Evolutionary conservation across 2,797 vertebrate species (phyloP).

Genomic region (Labeo calbasu): DNA sequence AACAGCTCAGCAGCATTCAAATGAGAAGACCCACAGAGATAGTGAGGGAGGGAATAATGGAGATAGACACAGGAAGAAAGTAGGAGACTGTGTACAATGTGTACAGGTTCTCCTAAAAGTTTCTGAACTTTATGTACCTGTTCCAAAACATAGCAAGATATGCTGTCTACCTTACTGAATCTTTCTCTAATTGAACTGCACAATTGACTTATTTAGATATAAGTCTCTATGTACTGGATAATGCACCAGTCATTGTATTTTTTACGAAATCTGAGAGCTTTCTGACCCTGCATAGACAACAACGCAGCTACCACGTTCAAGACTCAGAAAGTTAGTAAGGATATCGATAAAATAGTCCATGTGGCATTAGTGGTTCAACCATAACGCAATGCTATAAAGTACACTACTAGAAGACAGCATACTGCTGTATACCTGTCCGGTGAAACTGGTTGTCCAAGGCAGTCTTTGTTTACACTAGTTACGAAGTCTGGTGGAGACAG

Average conservation of each 20-base stretch:
- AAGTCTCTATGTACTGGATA: too few relatives aligned
- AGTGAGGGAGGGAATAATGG: not conserved
- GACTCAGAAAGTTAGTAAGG: too few relatives aligned
- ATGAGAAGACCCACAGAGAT: slow-evolving; percentile 36
- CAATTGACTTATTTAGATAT: not conserved
- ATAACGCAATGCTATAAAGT: not conserved
- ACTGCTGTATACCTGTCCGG: not conserved
- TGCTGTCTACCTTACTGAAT: not conserved
- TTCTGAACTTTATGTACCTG: not conserved
- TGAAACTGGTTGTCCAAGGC: not conserved
- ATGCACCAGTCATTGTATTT: too few relatives aligned
- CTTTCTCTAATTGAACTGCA: not conserved
- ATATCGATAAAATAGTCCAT: too few relatives aligned
- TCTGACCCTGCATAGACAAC: too few relatives aligned
- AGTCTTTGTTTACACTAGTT: not conserved
- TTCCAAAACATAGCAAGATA: not conserved
- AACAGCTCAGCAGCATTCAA: slow-evolving; percentile 42
- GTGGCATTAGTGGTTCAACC: too few relatives aligned
- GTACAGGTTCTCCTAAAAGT: slow-evolving; percentile 6
- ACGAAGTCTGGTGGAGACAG: not conserved
- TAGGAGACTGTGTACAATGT: not conserved
- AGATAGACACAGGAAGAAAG: not conserved
- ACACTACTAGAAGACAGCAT: not conserved
- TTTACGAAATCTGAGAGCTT: too few relatives aligned
- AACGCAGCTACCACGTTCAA: too few relatives aligned